Evolutionary conservation across 2,113 vertebrate species (phyloP).

Genomic region (Boulengeromyrus knoepffleri): DNA sequence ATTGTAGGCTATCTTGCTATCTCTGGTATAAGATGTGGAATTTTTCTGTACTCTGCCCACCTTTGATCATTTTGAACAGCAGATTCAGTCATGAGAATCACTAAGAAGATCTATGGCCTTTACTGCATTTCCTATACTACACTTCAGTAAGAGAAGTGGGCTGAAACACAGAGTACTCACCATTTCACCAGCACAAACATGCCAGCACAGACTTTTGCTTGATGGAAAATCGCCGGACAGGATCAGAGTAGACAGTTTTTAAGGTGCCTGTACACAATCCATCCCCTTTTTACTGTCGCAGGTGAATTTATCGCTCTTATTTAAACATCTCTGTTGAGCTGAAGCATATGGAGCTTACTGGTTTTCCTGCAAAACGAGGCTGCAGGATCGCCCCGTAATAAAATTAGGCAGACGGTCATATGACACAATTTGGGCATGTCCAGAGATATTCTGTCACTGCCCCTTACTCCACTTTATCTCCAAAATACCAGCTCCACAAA

Average conservation of each 20-base stretch:
- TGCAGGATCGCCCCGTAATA: not conserved
- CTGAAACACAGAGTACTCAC: not conserved
- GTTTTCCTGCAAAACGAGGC: not conserved
- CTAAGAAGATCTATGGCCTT: not conserved
- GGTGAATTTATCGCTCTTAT: not conserved
- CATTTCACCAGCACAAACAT: not conserved
- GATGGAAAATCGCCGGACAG: not conserved
- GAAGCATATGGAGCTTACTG: not conserved
- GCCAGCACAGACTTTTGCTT: not conserved
- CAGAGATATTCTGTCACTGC: not conserved
- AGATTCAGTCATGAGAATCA: not conserved
- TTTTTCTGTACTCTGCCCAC: not conserved
- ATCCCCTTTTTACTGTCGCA: not conserved
- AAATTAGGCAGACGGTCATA: not conserved
- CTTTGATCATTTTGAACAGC: not conserved
- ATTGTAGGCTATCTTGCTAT: not conserved
- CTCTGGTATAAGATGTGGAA: not conserved
- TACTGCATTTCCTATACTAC: not conserved
- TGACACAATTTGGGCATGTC: not conserved
- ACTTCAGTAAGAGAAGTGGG: not conserved
- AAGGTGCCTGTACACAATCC: not conserved
- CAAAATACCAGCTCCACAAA: not conserved
- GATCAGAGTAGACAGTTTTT: not conserved
- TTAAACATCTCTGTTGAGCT: not conserved
- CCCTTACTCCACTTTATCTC: not conserved